Evolutionary conservation across 1,140 invertebrate species (phyloP).

Genomic region (Lordiphosa clarofinis): DNA sequence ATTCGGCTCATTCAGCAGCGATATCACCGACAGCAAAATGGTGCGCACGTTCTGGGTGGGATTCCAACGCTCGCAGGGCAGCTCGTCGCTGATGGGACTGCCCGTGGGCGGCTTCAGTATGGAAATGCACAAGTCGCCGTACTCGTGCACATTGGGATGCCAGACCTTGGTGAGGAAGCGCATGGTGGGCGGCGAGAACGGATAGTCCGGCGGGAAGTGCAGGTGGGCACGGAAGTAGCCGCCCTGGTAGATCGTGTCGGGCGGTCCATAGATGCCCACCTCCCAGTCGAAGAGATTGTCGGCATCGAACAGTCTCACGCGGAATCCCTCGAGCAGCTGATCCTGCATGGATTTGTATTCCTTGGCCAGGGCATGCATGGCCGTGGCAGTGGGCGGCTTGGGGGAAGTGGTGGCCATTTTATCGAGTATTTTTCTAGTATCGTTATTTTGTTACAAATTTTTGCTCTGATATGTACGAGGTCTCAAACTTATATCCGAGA

Average conservation of each 20-base stretch:
- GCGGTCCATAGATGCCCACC: constrained; percentile 99
- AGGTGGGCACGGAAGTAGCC: constrained; percentile 99
- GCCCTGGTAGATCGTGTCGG: constrained; percentile 98
- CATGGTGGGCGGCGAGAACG: constrained; percentile 97
- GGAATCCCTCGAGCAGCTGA: constrained; percentile 98
- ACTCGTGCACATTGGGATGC: constrained; percentile 99
- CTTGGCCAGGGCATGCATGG: constrained; percentile 94
- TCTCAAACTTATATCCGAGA: no score
- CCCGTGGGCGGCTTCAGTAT: constrained; percentile 99
- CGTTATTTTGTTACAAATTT: no score
- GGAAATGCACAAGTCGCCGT: constrained; percentile 99
- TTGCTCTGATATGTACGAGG: no score
- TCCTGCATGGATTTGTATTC: constrained; percentile 98
- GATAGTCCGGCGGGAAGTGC: constrained; percentile 98
- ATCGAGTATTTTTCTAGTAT: no score
- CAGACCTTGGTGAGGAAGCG: constrained; percentile 99
- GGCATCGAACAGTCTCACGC: constrained; percentile 96
- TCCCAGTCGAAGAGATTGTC: constrained; percentile 99
- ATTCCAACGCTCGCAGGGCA: constrained; percentile 99
- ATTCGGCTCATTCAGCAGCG: constrained; percentile 98
- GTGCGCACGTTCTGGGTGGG: constrained; percentile 99
- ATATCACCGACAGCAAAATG: constrained; percentile 98
- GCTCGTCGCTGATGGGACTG: constrained; percentile 94
- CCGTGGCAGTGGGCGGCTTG: constrained; percentile 68
- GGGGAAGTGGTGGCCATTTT: no score